Conservation (phyloP, 2,113 vertebrate species). For the cattle (Bos taurus) region ARS-UCD2.0 NC_037357.1:81525001-81525500, state of each 20-base stretch:
- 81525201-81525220: background rate
- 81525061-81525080: background rate
- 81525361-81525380: background rate
- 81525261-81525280: background rate
- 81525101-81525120: background rate
- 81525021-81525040: background rate
- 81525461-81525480: background rate
- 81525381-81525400: background rate
- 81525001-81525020: background rate
- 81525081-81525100: background rate
- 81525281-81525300: background rate
- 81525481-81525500: background rate
- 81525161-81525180: background rate
- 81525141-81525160: background rate
- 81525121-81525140: constrained; percentile 9
- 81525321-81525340: background rate
- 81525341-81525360: background rate
- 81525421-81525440: background rate
- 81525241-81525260: background rate
- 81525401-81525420: background rate
- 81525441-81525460: background rate
- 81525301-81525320: background rate
- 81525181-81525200: background rate
- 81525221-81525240: background rate
- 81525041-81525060: background rate